Conservation (phyloP, 1,140 invertebrate species). For the Neelides sp. region DNA sequence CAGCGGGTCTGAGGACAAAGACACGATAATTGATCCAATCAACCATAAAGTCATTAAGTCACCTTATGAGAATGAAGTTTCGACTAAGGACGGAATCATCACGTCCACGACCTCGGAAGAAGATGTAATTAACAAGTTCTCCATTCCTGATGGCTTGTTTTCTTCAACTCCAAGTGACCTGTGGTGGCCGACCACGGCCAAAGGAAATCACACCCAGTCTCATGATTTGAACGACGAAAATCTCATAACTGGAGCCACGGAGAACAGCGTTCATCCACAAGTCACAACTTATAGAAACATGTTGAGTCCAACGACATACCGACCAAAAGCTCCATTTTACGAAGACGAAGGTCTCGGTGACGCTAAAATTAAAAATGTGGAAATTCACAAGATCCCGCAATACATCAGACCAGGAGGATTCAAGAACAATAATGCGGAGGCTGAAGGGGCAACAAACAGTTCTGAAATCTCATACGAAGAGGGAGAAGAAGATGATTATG, state of each 20-base stretch:
- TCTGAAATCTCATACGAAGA: background rate
- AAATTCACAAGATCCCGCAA: constrained; percentile 24
- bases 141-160: constrained; percentile 7
- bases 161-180: constrained; percentile 9
- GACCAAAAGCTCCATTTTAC: constrained; percentile 17
- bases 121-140: background rate
- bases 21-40: constrained; percentile 20
- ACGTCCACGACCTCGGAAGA: constrained; percentile 1
- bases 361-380: constrained; percentile 28
- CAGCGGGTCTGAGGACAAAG: constrained; percentile 47
- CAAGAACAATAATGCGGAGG: no score
- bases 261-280: background rate
- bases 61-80: constrained; percentile 4
- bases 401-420: constrained; percentile 5
- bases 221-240: constrained; percentile 3
- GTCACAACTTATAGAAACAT: constrained; percentile 22
- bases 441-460: background rate
- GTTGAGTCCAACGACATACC: constrained; percentile 19
- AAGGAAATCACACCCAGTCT: background rate
- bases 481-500: background rate
- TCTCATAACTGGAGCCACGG: background rate
- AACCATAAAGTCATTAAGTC: constrained; percentile 25
- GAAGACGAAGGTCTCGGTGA: constrained; percentile 22
- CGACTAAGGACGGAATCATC: background rate
- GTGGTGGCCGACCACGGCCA: constrained; percentile 26